Evolutionary conservation across 1,140 invertebrate genomes (phyloP).

Genomic region (Maconellicoccus hirsutus): DNA sequence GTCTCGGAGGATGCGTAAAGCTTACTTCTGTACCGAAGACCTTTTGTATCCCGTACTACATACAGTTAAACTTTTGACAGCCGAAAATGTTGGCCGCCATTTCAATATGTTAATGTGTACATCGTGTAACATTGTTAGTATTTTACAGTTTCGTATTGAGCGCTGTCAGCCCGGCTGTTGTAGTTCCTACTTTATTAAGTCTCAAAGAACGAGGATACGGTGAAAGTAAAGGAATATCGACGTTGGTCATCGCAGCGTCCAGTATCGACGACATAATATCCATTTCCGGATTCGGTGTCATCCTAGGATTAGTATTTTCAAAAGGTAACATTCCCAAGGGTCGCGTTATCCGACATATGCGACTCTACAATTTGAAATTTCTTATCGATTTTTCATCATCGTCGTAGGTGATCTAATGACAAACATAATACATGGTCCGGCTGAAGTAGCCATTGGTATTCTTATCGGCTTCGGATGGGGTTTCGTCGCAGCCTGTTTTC

Average conservation of each 20-base stretch:
- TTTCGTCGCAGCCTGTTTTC: conserved; percentile 37
- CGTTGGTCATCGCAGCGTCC: conserved; percentile 62
- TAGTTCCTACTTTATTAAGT: conserved; percentile 55
- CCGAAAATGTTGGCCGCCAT: too few species aligned
- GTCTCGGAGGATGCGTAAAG: too few species aligned
- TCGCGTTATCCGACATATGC: too few species aligned
- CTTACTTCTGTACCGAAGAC: too few species aligned
- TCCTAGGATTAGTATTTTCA: conserved; percentile 45
- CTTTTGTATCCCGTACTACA: too few species aligned
- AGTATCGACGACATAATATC: conserved; percentile 67
- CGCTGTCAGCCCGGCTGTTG: conserved; percentile 65
- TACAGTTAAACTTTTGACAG: too few species aligned
- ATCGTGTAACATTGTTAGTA: too few species aligned
- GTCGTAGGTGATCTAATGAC: conserved; percentile 27
- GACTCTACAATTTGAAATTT: too few species aligned
- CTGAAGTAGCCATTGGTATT: conserved; percentile 42
- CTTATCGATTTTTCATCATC: neutral
- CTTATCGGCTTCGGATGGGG: conserved; percentile 41
- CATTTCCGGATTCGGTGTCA: conserved; percentile 58
- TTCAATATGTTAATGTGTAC: too few species aligned
- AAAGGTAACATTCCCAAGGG: conserved; percentile 34
- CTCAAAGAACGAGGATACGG: conserved; percentile 53
- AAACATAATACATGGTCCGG: conserved; percentile 43
- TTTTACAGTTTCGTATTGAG: conserved; percentile 47
- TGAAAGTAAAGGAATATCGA: conserved; percentile 58